phyloP scores from a whole-genome alignment of 2,113 vertebrate genomes.

The Neoarius graeffei region DNA sequence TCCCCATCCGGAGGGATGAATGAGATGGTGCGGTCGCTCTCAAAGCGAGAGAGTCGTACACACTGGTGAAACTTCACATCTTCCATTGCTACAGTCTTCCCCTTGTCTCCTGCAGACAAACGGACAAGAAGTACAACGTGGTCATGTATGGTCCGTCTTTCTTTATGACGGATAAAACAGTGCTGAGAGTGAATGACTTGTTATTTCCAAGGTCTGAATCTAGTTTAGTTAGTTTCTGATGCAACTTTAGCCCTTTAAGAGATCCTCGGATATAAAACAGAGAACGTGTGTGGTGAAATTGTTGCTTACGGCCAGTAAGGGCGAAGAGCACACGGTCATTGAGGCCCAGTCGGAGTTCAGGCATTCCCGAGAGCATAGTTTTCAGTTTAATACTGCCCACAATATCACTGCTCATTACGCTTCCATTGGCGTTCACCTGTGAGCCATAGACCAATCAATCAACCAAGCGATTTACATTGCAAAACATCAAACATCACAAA shows the following conservation, averaged over 20 bases:
- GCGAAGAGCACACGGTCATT: conserved; percentile 89
- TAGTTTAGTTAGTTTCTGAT: neutral
- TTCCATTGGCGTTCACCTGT: conserved; percentile 86
- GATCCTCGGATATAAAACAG: neutral
- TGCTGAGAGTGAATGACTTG: neutral
- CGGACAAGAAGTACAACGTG: neutral
- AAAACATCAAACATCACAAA: conserved; percentile 67
- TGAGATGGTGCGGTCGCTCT: conserved; percentile 89
- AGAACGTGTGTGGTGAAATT: neutral
- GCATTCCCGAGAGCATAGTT: conserved; percentile 91
- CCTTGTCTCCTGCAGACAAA: conserved; percentile 78
- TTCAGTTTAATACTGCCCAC: conserved; percentile 89
- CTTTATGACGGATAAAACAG: neutral
- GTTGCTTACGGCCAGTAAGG: conserved; percentile 83
- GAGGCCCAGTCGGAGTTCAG: conserved; percentile 86
- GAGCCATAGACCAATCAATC: neutral
- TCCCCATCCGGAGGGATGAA: conserved; percentile 92
- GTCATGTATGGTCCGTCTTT: neutral
- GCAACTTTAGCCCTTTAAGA: neutral
- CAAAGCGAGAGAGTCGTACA: conserved; percentile 89
- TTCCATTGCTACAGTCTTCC: conserved; percentile 88
- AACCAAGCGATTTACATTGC: neutral
- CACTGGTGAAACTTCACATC: conserved; percentile 97
- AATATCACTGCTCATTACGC: conserved; percentile 89
- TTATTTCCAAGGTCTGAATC: neutral